These are phyloP conservation scores for Chloroceryle amazona DNA, from an alignment of 2,797 vertebrate species.

Conservation along the genomic window DNA sequence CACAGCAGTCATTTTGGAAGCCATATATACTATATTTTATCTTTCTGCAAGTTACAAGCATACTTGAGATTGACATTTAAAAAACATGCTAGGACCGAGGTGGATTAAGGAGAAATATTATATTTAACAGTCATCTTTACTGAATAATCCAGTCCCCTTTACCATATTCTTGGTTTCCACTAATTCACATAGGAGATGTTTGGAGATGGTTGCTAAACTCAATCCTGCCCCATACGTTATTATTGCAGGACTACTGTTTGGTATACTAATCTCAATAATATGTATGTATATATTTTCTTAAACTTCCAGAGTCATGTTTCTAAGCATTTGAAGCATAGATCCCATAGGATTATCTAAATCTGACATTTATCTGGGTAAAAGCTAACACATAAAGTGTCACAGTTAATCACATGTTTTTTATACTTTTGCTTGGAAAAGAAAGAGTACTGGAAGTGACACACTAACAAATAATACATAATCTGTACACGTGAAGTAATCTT, in stretches of 20 bases:
- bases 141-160: constrained; percentile 51
- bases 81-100: not conserved
- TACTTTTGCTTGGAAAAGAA: constrained; percentile 65
- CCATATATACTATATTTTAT: not conserved
- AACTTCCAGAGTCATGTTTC: constrained; percentile 73
- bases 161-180: constrained; percentile 4
- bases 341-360: constrained; percentile 76
- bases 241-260: constrained; percentile 52
- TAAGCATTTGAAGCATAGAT: constrained; percentile 59
- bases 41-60: not conserved
- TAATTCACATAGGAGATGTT: constrained; percentile 26
- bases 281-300: constrained; percentile 61
- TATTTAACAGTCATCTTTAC: not conserved
- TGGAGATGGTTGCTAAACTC: constrained; percentile 46
- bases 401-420: constrained; percentile 65
- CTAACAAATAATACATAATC: constrained; percentile 74
- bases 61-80: not conserved
- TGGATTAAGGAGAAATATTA: not conserved
- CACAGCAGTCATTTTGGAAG: not conserved
- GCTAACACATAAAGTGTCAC: constrained; percentile 70
- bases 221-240: constrained; percentile 29
- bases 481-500: constrained; percentile 65
- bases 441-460: constrained; percentile 66
- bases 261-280: constrained; percentile 64
- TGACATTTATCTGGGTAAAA: constrained; percentile 79